phyloP scores from a whole-genome alignment of 2,797 vertebrate genomes.

The Parauchenoglanis ngamensis region DNA sequence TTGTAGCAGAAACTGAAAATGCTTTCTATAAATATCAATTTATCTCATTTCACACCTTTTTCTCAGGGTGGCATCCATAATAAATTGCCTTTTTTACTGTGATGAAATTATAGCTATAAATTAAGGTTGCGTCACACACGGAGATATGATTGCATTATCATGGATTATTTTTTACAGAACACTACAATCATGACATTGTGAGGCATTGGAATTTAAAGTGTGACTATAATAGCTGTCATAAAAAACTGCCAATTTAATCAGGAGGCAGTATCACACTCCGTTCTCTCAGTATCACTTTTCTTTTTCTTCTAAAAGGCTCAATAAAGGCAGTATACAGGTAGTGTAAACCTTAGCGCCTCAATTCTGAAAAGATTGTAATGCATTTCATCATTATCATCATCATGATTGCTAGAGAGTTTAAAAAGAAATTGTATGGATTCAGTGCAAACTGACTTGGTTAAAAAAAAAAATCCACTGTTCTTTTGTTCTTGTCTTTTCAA shows the following conservation, averaged over 20 bases:
- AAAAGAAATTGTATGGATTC: background rate
- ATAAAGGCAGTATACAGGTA: background rate
- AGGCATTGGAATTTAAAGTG: background rate
- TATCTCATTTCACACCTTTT: background rate
- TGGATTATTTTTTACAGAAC: background rate
- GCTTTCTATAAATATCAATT: background rate
- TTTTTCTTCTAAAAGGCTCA: background rate
- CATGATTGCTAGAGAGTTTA: background rate
- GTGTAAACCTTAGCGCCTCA: background rate
- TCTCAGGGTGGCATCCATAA: background rate
- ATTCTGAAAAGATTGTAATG: background rate
- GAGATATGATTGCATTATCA: background rate
- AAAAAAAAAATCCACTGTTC: no score
- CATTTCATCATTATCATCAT: background rate
- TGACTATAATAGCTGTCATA: background rate
- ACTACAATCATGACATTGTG: background rate
- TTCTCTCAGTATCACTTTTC: background rate
- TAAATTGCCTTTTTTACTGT: background rate
- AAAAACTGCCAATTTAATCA: conserved; percentile 5
- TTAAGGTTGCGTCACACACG: background rate
- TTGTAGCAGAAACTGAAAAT: background rate
- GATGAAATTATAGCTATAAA: background rate
- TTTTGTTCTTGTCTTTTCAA: background rate
- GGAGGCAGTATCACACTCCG: background rate
- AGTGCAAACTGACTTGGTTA: background rate